Evolutionary conservation across 2,113 vertebrate genomes (phyloP), one percentile per base, ranked within the genome.

Genomic region (Oenanthe oenanthe): DNA sequence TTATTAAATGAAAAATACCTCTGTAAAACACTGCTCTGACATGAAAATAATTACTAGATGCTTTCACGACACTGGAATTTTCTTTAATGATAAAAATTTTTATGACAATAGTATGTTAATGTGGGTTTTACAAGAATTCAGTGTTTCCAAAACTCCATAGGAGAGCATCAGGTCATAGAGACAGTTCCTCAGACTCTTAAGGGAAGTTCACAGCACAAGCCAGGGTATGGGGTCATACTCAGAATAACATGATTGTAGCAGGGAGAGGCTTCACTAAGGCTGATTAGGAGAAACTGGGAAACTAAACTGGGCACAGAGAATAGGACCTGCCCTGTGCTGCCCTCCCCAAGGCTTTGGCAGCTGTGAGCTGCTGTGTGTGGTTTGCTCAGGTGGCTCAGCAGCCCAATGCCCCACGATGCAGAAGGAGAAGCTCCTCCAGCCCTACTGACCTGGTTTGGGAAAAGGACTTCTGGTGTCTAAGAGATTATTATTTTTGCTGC

Each of bases 331-430:
- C 20, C 10, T 7, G 36, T 48, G 29, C 54, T 82, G 32, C n/a
- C 12, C 8, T 50, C 21, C 1, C 1, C 36, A 47, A 47, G 57
- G 38, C 29, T 70, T n/a, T 71, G 36, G 65, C 20, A 57, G n/a
- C 36, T 72, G 28, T 48, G 57, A 93, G 60, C 56, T 85, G 56
- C 88, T 89, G 47, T 15, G 3, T 13, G 25, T 0, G 3, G 4
- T 34, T 76, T 45, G 34, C 53, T 87, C 34, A 13, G 42, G 24
- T 12, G 74, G 22, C 45, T n/a, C 32, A 74, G 60, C 2, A 4
- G 7, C 42, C 8, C 25, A 24, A 6, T 12, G 26, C 40, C n/a
- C 24, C 0, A 0, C 7, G 28, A 9, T 22, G 26, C 28, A 67
- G 51, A 48, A 29, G 12, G 24, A 1, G 4, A 87, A 85, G 43